Percentiles rank a stretch among this genome's conserved stretches.
phyloP scores from a whole-genome alignment of 2,888 invertebrate genomes.

The Tillus elongatus region DNA sequence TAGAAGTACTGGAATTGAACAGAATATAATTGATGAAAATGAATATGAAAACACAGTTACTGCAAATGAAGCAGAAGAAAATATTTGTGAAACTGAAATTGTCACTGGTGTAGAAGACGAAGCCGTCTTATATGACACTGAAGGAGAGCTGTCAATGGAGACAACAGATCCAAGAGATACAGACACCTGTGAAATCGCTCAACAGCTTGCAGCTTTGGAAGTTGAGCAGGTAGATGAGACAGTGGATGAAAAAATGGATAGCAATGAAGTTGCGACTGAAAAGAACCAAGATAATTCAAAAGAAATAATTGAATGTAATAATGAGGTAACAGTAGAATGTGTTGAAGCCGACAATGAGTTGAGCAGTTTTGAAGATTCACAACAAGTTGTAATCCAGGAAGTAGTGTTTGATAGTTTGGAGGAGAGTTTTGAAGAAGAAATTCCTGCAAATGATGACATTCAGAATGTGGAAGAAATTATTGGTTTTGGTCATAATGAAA shows the following conservation, averaged over 20 bases:
- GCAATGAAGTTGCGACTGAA: conserved; percentile 9
- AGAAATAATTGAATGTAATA: conserved; percentile 12
- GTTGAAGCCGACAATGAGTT: conserved; percentile 26
- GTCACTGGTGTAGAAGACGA: too few relatives aligned
- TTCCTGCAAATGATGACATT: conserved; percentile 13
- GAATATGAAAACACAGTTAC: too few relatives aligned
- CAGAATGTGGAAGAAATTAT: conserved; percentile 11
- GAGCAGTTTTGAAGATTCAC: conserved; percentile 18
- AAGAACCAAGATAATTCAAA: conserved; percentile 7
- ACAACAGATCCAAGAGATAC: too few relatives aligned
- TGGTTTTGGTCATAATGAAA: background rate
- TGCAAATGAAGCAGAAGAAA: too few relatives aligned
- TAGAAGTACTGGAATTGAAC: too few relatives aligned
- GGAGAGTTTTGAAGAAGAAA: conserved; percentile 15
- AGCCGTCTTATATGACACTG: too few relatives aligned
- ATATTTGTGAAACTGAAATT: too few relatives aligned
- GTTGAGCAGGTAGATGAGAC: too few relatives aligned
- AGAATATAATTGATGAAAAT: too few relatives aligned
- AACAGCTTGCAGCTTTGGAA: conserved; percentile 17
- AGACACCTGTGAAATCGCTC: conserved; percentile 14
- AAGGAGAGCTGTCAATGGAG: too few relatives aligned
- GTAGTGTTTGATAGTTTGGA: conserved; percentile 12
- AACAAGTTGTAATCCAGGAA: conserved; percentile 18
- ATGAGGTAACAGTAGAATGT: conserved; percentile 26
- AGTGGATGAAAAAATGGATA: too few relatives aligned